Base-by-base conservation (phyloP, 2,888 invertebrate species). In the Tanytarsus gracilentus region DNA sequence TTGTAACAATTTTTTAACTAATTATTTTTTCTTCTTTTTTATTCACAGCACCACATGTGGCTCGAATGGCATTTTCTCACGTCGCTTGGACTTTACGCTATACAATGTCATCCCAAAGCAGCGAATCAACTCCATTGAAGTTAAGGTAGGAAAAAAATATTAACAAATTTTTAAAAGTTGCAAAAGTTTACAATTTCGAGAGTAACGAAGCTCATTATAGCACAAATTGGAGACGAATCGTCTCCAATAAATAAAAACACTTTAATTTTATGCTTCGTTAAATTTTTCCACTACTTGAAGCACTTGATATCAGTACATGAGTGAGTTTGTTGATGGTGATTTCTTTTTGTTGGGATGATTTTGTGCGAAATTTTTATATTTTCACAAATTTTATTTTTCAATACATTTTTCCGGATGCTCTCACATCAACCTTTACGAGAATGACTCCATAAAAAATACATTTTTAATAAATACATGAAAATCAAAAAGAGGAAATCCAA, bases 91-190 rank as follows among this genome's bases (percentile, higher is more conserved):
- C 77, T 93, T 95, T 80, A 90, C 93, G 69, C 90, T 92, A 60
- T 93, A 95, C 82, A 92, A 93, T 75, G 82, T 86, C 67, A 82
- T 98, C 70, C 97, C 97, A 66, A 86, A 86, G 75, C 88, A 92
- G 74, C 96, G 96, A 79, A 86, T 95, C 73, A 98, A 98, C 81
- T 95, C 96, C 70, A 97, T 96, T 81, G 95, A 97, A 81, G 96
- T 98, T 74, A 97, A 97, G 91, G 94, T 93, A 79, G 81, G 83
- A 72, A 16, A 48, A 62, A 27, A 27, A 18, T 44, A 18, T 44
- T 44, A 11, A 23, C 23, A 44, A 33, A 33, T 18, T 44, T 14
- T 44, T 18, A 2, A 2, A 5, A 6, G 5, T 27, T n/a, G 11
- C 25, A 23, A 49, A 33, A 18, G 21, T 36, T 33, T 53, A 36